These are phyloP conservation scores for Heteronetta atricapilla DNA, from an alignment of 2,113 vertebrate genomes.

Conservation along the genomic window DNA sequence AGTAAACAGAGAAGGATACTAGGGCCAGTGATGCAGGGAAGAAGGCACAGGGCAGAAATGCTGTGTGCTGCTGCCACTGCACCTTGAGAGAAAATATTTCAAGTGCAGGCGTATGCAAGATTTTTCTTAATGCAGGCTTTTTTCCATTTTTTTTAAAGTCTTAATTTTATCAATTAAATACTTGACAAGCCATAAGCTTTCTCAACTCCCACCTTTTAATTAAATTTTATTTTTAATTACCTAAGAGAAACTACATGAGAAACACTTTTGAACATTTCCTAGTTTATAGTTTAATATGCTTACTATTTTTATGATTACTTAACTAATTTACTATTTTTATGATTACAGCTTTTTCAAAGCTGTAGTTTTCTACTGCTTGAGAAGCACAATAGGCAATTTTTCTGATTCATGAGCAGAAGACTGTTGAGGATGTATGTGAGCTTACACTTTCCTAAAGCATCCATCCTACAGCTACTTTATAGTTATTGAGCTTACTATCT, in stretches of 20 bases:
- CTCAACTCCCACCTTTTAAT: background rate
- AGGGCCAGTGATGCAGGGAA: rapidly evolving
- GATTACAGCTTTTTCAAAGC: background rate
- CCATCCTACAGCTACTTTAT: background rate
- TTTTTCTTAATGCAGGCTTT: background rate
- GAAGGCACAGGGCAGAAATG: background rate
- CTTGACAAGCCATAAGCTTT: background rate
- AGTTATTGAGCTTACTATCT: background rate
- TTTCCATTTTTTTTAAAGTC: background rate
- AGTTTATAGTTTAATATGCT: background rate
- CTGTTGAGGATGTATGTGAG: too few species aligned
- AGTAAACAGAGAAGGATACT: background rate
- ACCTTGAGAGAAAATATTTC: background rate
- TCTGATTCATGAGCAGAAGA: background rate
- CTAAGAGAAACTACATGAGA: rapidly evolving
- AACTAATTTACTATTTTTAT: background rate
- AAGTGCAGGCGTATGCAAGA: background rate
- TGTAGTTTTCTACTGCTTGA: background rate
- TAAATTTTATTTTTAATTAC: background rate
- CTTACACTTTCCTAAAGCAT: background rate
- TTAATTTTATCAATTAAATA: background rate
- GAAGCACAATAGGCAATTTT: background rate
- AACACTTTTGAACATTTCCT: background rate
- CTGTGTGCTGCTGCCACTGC: rapidly evolving
- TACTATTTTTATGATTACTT: background rate